A percentile compares a stretch with the other conserved stretches of the same genome.
phyloP scores from a whole-genome alignment of 2,797 vertebrate genomes.

The Sparus aurata region DNA sequence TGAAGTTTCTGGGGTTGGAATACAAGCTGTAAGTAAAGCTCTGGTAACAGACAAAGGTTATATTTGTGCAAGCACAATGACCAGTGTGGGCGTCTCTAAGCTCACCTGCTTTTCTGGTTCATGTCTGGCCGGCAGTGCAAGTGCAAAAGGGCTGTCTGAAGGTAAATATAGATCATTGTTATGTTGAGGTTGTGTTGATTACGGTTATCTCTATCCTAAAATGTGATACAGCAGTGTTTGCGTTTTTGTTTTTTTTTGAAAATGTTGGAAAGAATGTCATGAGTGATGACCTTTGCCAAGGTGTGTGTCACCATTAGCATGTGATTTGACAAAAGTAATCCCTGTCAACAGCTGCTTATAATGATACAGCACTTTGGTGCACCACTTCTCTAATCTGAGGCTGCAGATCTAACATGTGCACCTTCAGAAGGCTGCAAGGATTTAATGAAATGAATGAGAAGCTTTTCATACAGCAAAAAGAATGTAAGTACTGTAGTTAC shows the following conservation, averaged over 20 bases:
- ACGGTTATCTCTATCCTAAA: no score
- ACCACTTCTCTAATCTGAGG: background rate
- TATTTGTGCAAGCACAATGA: background rate
- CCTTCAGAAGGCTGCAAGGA: background rate
- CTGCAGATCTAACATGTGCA: background rate
- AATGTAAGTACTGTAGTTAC: background rate
- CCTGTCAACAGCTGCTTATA: background rate
- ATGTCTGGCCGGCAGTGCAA: background rate
- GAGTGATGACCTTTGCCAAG: background rate
- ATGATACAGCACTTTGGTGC: background rate
- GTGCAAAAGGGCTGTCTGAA: background rate
- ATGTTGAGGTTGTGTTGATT: no score
- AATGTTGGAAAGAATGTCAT: no score
- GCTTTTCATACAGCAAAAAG: background rate
- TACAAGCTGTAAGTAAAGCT: background rate
- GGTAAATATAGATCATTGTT: no score
- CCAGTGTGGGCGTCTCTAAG: background rate
- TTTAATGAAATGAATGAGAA: background rate
- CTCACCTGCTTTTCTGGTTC: background rate
- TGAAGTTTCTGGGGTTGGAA: background rate
- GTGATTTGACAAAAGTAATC: slow-evolving; percentile 9
- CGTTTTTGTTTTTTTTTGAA: no score
- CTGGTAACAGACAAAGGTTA: background rate
- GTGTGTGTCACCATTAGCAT: background rate
- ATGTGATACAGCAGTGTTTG: no score